Base-by-base conservation (phyloP, 2,113 vertebrate genomes). In the Butorides virescens region DNA sequence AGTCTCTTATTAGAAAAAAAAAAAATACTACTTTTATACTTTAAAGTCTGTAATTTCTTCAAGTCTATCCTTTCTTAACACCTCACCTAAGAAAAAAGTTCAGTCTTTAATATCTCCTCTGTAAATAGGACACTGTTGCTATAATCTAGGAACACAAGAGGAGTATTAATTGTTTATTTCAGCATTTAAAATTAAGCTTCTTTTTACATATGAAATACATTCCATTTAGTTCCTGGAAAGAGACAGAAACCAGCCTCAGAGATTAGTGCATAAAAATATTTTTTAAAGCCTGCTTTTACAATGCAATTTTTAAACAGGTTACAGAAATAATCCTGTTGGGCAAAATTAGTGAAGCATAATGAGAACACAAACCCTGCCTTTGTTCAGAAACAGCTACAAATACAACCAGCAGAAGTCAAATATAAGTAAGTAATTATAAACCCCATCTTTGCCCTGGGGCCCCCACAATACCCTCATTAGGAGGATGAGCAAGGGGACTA, bases 401-500 rank as follows among this genome's bases (percentile, higher is more conserved):
- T 7, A 37, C 0, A 0, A 59, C 2, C 13, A 2, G 20, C 1
- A 58, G 3, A 76, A 91, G 4, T 6, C 5, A 58, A n/a, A 55
- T 0, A 30, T 15, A 73, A 78, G 56, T 4, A 49, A 82, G 8
- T 5, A 59, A 73, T 9, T 37, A 58, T 26, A 53, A 78, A 23
- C 4, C 8, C 11, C 5, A 32, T 29, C 66, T 66, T 53, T 36
- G 16, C 7, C 7, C 23, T 27, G 6, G 11, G 6, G 10, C 3
- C 34, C 18, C 15, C 53, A 0, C 26, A 68, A 27, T 1, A n/a
- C 7, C 6, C 3, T 27, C 4, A 9, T 10, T 10, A 3, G 10
- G 1, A 34, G 6, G 5, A 20, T 4, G 3, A 46, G 14, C 1
- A 0, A 71, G 66, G 0, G 2, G 0, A 7, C 14, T 10, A 7